A percentile compares a stretch with the other conserved stretches of the same genome.
Evolutionary conservation across 2,113 vertebrate genomes (phyloP).

Genomic region (Patagioenas fasciata): DNA sequence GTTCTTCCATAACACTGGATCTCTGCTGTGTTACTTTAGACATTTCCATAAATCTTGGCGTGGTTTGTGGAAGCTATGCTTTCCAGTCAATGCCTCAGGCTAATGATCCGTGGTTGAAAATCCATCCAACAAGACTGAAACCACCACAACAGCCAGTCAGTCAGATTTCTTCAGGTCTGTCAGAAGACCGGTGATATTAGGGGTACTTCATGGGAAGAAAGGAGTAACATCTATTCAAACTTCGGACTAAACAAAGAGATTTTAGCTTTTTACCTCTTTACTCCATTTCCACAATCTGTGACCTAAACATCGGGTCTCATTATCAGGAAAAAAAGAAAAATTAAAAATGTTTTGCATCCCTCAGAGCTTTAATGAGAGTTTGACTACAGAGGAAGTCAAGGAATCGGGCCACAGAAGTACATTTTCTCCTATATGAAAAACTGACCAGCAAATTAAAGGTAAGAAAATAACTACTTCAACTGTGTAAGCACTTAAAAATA

Average conservation of each 20-base stretch:
- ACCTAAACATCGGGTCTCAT: background rate
- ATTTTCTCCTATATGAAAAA: background rate
- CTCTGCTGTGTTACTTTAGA: background rate
- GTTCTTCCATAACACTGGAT: background rate
- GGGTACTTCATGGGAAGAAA: background rate
- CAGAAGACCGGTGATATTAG: background rate
- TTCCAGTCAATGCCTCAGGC: background rate
- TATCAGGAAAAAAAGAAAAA: background rate
- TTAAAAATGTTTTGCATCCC: background rate
- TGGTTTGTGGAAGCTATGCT: background rate
- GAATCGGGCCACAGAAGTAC: background rate
- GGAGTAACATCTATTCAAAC: background rate
- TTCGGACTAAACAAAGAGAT: background rate
- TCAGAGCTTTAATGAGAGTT: background rate
- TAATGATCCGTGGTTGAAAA: background rate
- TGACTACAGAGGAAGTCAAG: background rate
- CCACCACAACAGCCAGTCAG: background rate
- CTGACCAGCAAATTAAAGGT: background rate
- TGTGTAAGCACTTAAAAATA: background rate
- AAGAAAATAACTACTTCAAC: background rate
- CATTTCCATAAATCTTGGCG: background rate
- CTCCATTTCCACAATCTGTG: background rate
- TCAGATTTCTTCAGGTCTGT: background rate
- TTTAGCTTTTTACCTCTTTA: background rate
- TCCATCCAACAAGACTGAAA: background rate